Base-by-base conservation (phyloP, 2,797 vertebrate genomes). In the Tamandua tetradactyla region DNA sequence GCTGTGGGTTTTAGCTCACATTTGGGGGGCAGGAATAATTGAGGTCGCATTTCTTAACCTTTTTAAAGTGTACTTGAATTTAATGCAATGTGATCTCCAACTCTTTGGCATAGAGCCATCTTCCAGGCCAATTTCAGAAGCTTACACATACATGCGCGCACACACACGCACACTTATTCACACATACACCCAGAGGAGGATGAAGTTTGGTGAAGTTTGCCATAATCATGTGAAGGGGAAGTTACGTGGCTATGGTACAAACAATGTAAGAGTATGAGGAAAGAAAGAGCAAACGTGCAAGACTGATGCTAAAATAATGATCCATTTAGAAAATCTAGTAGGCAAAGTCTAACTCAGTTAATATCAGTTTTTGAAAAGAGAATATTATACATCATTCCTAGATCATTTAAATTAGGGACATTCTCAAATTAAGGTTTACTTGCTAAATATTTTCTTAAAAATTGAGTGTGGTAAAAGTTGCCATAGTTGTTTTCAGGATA, bases 211-310 rank as follows among this genome's bases (percentile, higher is more conserved):
- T 15, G 2, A 7, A 12, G 4, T 13, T 1, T 22, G 17, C 20
- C 40, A 18, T 87, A 22, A 35, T 74, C 30, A 74, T 17, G 2
- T 17, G 20, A 55, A 0, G 0, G 44, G 18, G 14, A 20, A 62
- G 44, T 10, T 13, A 7, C 10, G 7, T 1, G 10, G 13, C 44
- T 62, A 2, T 3, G 9, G 3, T 1, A 0, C 0, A 32, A 59
- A 17, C 10, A 1, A 11, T 47, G 11, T 47, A 47, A 47, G 11
- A n/a, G 20, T n/a, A 5, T 7, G 25, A 64, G 49, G 61, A n/a
- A 35, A 61, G 22, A 15, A 13, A 37, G 40, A 78, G 22, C 23
- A 68, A 37, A 20, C 0, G 32, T 17, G 9, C 4, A 1, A 9
- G 22, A 3, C 18, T 25, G 37, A 6, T 4, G 37, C 23, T 7